Base-by-base conservation (phyloP, 2,888 invertebrate species). In the Cheilosia pagana region DNA sequence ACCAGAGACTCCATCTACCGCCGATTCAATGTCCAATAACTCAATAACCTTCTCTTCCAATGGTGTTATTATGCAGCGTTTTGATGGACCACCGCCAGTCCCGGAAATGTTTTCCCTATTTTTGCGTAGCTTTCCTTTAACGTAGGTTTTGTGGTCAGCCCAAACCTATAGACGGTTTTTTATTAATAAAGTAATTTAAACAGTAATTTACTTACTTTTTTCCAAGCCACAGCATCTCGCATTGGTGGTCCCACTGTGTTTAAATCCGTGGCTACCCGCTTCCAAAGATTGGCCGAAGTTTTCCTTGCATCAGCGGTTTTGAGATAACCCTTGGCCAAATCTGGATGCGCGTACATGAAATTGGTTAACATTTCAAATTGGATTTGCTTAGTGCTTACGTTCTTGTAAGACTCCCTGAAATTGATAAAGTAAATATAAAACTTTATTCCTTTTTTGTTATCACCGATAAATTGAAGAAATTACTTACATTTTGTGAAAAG, bases 51-150 rank as follows among this genome's bases (percentile, higher is more conserved):
- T 21, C n/a, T 63, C 62, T n/a, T 63, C 45, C 14, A n/a, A 12
- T 25, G 43, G 19, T 12, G 43, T 43, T 7, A 60, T 28, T 43
- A 35, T 12, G 23, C 21, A 45, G 23, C n/a, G 19, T 63, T 63
- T 45, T 21, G 8, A 31, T 25, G 62, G 62, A 6, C 62, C 48
- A 25, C 62, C 62, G 8, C 63, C 63, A 28, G 31, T 63, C 25
- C 63, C 63, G 12, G 45, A 45, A 31, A 63, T 63, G 35, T 31
- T 63, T 28, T 19, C 31, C 21, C 23, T 63, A 28, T 63, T 63
- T 12, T 63, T 50, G 21, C 63, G 25, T 31, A 48, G 14, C 19
- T 63, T 63, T 31, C 28, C 25, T 48, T 45, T 62, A 1, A 62
- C 19, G 10, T 62, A 14, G 23, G 23, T 48, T 63, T 31, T 63